Evolutionary conservation across 1,140 invertebrate genomes (phyloP).

Genomic region (Drosophila sturtevanti): DNA sequence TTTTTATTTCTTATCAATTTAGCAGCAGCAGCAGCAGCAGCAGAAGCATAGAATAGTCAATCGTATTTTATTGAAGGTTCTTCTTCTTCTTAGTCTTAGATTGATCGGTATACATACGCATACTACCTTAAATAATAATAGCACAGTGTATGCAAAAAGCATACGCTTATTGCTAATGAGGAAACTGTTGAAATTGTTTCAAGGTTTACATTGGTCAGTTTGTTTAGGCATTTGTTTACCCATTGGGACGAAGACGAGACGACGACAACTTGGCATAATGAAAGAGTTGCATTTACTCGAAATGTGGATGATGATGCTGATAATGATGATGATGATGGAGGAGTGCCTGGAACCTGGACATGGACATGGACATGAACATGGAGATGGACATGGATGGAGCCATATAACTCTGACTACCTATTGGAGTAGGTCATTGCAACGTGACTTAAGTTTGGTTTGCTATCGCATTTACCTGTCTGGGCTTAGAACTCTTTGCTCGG

Average conservation of each 20-base stretch:
- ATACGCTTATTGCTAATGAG: slow-evolving; percentile 59
- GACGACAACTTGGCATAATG: slow-evolving; percentile 59
- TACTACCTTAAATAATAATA: background rate
- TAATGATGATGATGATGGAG: slow-evolving; percentile 11
- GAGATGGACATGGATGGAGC: slow-evolving; percentile 11
- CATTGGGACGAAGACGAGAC: background rate
- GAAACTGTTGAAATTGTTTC: slow-evolving; percentile 77
- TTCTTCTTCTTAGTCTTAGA: slow-evolving; percentile 26
- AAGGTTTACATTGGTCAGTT: slow-evolving; percentile 73
- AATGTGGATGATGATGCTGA: slow-evolving; percentile 31
- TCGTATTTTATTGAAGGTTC: slow-evolving; percentile 25
- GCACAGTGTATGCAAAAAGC: slow-evolving; percentile 16
- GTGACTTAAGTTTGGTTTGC: slow-evolving; percentile 49
- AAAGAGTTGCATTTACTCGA: slow-evolving; percentile 71
- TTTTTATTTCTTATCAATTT: slow-evolving; percentile 64
- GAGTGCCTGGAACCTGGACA: slow-evolving; percentile 9
- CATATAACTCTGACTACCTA: slow-evolving; percentile 28
- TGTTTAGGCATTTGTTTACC: slow-evolving; percentile 68
- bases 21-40: slow-evolving; percentile 10
- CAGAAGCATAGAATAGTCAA: background rate
- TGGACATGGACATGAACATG: slow-evolving; percentile 6
- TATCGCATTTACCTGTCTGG: background rate
- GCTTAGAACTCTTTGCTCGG: slow-evolving; percentile 29
- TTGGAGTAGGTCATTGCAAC: slow-evolving; percentile 65
- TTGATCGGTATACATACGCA: background rate